Base-by-base conservation (phyloP, 2,113 vertebrate species). In the Xiphophorus couchianus region DNA sequence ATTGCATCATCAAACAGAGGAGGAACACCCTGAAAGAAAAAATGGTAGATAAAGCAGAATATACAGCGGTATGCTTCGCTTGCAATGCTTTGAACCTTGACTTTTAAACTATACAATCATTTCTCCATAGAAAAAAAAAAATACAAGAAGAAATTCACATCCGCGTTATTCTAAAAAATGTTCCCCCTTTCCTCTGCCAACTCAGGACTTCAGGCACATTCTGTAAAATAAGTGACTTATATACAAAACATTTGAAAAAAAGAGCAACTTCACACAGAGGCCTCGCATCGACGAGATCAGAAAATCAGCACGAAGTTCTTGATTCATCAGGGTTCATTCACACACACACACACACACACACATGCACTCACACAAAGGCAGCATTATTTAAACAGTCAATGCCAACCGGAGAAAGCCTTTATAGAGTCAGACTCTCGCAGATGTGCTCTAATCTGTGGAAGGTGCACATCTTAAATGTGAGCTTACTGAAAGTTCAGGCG, bases 401-500 rank as follows among this genome's bases (percentile, higher is more conserved):
- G 76, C 69, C 77, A 74, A 82, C 68, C 62, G 31, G 6, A 77
- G 51, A 51, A 68, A 67, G 82, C 69, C 33, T 61, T 76, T 66
- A 83, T 72, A 83, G 77, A 70, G 81, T 86, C 62, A 66, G 71
- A 73, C 37, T 15, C 74, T 73, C 31, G 42, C 75, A 81, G 81
- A 82, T 35, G 73, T 82, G 87, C 74, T 73, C 37, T 35, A 73
- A 79, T 79, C 80, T 35, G 73, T 80, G 87, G 84, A 86, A 87
- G 85, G 84, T 89, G 87, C 88, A 88, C 87, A 86, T 84, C 85
- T 66, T 83, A 83, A 81, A 85, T 77, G 72, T 83, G 83, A 83
- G 88, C 85, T 85, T 76, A 73, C 81, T 69, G 81, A 83, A 77
- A 85, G 84, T 76, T 76, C 80, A 86, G 85, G 82, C 83, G 87